phyloP scores from a whole-genome alignment of 2,113 vertebrate genomes.

The Dermatemys mawii region DNA sequence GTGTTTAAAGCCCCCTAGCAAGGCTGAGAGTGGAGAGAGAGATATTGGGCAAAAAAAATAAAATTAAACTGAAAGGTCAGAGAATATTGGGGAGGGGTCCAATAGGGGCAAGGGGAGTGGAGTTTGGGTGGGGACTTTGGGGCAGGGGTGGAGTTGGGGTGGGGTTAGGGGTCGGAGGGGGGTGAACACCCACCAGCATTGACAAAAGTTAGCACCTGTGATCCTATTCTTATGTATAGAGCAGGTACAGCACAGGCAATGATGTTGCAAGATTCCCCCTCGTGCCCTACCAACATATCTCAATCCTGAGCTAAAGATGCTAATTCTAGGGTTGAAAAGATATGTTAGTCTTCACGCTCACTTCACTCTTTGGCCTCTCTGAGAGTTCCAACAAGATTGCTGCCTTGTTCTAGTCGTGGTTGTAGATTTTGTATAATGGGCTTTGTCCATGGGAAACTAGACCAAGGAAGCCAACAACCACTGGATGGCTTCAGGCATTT shows the following conservation, averaged over 20 bases:
- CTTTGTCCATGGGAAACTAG: not conserved
- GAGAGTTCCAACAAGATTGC: not conserved
- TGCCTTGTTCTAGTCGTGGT: not conserved
- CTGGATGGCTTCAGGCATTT: not conserved
- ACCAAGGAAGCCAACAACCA: not conserved
- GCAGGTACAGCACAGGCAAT: not conserved
- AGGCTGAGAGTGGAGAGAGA: not conserved
- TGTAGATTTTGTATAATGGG: not conserved
- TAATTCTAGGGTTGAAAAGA: not conserved
- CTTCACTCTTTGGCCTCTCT: not conserved
- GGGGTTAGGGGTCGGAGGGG: too few relatives aligned
- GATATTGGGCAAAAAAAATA: not conserved
- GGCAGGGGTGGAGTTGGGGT: too few relatives aligned
- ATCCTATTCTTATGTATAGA: not conserved
- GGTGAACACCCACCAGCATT: too few relatives aligned
- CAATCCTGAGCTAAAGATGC: not conserved
- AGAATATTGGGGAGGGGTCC: too few relatives aligned
- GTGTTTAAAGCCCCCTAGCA: slow-evolving; percentile 43
- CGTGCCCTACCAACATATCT: fast-evolving
- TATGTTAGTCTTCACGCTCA: not conserved
- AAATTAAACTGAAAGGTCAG: not conserved
- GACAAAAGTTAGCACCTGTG: too few relatives aligned
- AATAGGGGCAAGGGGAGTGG: too few relatives aligned
- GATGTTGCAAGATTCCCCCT: not conserved
- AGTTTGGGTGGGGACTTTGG: too few relatives aligned